Evolutionary conservation across 2,113 vertebrate genomes (phyloP), one percentile per base, ranked within the genome.

Genomic region (Seriola aureovittata): DNA sequence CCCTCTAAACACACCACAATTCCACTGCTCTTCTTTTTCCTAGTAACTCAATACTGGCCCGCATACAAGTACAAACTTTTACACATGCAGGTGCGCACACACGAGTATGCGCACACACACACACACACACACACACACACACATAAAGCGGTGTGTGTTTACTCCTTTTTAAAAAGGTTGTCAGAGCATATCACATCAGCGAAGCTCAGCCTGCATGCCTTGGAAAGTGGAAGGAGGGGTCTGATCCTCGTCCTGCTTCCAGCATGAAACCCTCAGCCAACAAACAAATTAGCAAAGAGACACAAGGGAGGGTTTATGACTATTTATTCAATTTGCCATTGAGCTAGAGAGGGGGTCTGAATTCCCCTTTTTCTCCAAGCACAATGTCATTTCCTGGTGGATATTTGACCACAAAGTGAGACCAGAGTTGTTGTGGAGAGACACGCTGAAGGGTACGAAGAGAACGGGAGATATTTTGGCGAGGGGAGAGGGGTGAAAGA

Each of bases 281-380:
- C 73, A 88, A 88, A 81, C 77, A 87, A 85, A 85, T 88, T 73
- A 81, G 72, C 69, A 67, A 77, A 81, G 70, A 75, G 60, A 86
- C 85, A 87, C 77, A 52, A 57, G 81, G 81, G 83, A 82, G 75
- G 83, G 69, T 85, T 92, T 87, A 88, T 44, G 69, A 78, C 82
- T 74, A 85, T 90, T 82, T 89, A 89, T 88, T 87, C 70, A 89
- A 86, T 88, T 89, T 83, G 78, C 62, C 66, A 71, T 80, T 52
- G 78, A 87, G n/a, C 0, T 46, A 67, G 36, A 64, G 34, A 38
- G 75, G 63, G 60, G 66, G 50, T 12, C 29, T 23, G 50, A 75
- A 84, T 78, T 78, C 70, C 73, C 32, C 54, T 23, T 36, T 67
- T 70, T 78, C 72, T 73, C 19, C 36, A 34, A 66, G 81, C 72